These are phyloP conservation scores for Syrmaticus mikado DNA, from an alignment of 2,113 vertebrate species.

Conservation along the genomic window DNA sequence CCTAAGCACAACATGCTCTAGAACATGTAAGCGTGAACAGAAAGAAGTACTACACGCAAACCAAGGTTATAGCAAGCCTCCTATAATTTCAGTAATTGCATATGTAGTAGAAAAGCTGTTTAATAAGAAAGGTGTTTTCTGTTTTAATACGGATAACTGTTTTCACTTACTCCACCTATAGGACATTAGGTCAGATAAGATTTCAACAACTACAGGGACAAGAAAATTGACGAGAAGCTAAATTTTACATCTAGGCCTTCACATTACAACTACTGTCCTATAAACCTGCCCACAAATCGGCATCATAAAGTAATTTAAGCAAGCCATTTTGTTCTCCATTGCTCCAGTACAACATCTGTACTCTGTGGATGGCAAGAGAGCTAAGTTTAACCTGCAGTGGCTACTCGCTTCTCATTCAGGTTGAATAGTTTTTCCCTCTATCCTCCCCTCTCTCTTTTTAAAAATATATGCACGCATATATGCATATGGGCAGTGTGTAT, in stretches of 20 bases:
- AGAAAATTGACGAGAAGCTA: background rate
- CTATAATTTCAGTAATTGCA: background rate
- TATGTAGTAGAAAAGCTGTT: background rate
- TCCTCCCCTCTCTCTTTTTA: background rate
- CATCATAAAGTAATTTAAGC: background rate
- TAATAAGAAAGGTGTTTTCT: background rate
- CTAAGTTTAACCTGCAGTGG: background rate
- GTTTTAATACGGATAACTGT: accelerated
- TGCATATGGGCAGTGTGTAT: background rate
- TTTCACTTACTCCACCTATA: background rate
- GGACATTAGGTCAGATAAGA: accelerated
- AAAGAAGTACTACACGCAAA: background rate
- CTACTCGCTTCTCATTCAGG: background rate
- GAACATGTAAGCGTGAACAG: background rate
- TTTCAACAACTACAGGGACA: background rate
- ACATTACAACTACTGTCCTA: background rate
- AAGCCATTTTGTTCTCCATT: background rate
- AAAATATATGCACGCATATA: accelerated
- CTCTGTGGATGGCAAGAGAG: background rate
- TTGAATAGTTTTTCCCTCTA: background rate
- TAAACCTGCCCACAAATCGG: background rate
- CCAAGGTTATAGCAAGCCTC: background rate
- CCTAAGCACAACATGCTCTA: accelerated
- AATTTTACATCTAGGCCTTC: background rate
- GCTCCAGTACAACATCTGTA: accelerated